Percentiles rank a stretch among this genome's conserved stretches.
Evolutionary conservation across 2,113 vertebrate species (phyloP).

Genomic region (Pseudorasbora parva): DNA sequence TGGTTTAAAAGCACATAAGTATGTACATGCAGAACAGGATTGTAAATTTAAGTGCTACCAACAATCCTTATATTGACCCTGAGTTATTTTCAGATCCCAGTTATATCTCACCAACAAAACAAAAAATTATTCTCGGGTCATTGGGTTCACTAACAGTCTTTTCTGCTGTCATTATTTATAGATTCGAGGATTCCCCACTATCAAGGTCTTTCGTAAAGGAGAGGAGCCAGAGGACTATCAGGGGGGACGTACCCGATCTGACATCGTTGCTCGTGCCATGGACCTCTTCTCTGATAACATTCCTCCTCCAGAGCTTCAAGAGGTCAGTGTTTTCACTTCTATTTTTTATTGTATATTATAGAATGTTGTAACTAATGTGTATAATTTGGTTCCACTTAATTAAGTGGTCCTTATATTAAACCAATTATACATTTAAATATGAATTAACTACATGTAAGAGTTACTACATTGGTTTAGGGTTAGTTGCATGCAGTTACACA

Average conservation of each 20-base stretch:
- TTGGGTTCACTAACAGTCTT: not conserved
- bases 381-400: not conserved
- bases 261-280: constrained; percentile 85
- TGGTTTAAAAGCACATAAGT: too few species aligned
- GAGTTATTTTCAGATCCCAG: not conserved
- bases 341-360: not conserved
- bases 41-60: too few species aligned
- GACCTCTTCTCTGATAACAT: constrained; percentile 93
- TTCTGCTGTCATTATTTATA: constrained; percentile 60
- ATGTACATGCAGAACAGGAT: too few species aligned
- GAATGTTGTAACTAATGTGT: not conserved
- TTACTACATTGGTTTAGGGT: too few species aligned
- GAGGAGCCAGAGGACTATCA: constrained; percentile 92
- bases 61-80: not conserved
- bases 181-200: constrained; percentile 94
- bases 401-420: too few species aligned
- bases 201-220: constrained; percentile 96
- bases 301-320: constrained; percentile 85
- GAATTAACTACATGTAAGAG: too few species aligned
- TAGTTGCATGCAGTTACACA: too few species aligned
- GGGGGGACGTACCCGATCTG: constrained; percentile 85
- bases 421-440: too few species aligned
- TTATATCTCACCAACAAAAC: not conserved
- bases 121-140: not conserved
- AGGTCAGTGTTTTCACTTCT: constrained; percentile 73